A percentile compares a stretch with the other conserved stretches of the same genome.
phyloP scores from a whole-genome alignment of 1,140 invertebrate genomes.

The Antheraea mylitta region DNA sequence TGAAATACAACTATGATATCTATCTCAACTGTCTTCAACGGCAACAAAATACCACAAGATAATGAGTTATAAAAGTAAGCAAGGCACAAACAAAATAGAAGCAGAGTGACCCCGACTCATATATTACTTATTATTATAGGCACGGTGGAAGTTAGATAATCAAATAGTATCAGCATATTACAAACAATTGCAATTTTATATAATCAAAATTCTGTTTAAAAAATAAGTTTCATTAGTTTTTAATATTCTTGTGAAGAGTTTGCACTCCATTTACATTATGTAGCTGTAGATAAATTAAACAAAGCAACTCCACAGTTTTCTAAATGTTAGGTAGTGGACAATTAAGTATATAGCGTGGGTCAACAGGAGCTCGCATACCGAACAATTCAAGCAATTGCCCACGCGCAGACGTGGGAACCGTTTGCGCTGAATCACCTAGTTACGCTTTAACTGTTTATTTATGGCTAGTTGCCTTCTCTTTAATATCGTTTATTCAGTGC shows the following conservation, averaged over 20 bases:
- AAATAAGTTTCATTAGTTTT: not conserved
- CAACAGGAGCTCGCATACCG: constrained; percentile 55
- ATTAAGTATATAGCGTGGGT: constrained; percentile 51
- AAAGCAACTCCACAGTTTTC: constrained; percentile 21
- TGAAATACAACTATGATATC: too few relatives aligned
- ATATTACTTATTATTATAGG: too few relatives aligned
- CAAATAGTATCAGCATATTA: too few relatives aligned
- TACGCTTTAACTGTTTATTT: constrained; percentile 5
- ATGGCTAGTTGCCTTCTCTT: not conserved
- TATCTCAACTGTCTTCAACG: too few relatives aligned
- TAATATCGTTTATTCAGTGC: not conserved
- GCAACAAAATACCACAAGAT: too few relatives aligned
- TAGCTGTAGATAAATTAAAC: not conserved
- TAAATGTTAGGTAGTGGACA: constrained; percentile 46
- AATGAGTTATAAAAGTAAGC: too few relatives aligned
- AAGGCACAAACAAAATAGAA: too few relatives aligned
- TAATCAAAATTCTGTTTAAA: too few relatives aligned
- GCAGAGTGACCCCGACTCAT: too few relatives aligned
- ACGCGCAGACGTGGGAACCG: constrained; percentile 56
- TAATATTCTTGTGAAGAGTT: not conserved
- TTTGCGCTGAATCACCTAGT: constrained; percentile 40
- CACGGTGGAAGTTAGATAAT: too few relatives aligned
- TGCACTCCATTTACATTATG: not conserved
- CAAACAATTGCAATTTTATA: too few relatives aligned
- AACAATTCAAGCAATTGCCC: constrained; percentile 58